Evolutionary conservation across 2,797 vertebrate genomes (phyloP), one percentile per base, ranked within the genome.

Genomic region (Hipposideros larvatus): DNA sequence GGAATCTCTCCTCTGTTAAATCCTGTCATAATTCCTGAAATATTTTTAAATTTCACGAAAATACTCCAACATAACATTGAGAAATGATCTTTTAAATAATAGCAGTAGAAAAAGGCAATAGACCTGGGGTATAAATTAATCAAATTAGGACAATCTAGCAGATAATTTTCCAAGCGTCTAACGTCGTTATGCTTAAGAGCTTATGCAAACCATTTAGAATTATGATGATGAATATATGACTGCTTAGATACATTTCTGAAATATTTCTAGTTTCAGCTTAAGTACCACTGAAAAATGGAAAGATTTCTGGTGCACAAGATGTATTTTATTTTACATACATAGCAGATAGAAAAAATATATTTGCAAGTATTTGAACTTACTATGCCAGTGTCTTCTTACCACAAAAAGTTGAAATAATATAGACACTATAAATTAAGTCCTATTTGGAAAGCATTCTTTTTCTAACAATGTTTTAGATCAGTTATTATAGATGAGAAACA

Each of bases 51-150:
- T 37, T 89, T 95, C 80, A 26, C 80, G 22, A 63, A 91, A 95
- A 59, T 84, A 87, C 41, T 86, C 66, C 61, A 94, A 89, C 14
- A 80, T 34, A 79, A 31, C 51, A 93, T 11, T 89, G 51, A 96
- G 19, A 96, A 93, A 82, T 78, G 4, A 91, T 63, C n/a, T 95
- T 87, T 91, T 68, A 91, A 94, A 79, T 84, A 84, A 78, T 2
- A 95, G 22, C 14, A 91, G 11, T 71, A 70, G 51, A 48, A 92
- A 91, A 59, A 84, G 34, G 31, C 63, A 85, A 57, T n/a, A 84
- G 37, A 78, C 1, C 70, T 87, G 24, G 10, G 61, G 8, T 48
- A 92, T 75, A 79, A 78, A 68, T 89, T 85, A 65, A 75, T 73
- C 55, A 95, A 92, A 89, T 77, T 71, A 88, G 68, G 22, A 55